Evolutionary conservation across 2,113 vertebrate genomes (phyloP), one percentile per base, ranked within the genome.

Genomic region (Oncorhynchus gorbuscha): DNA sequence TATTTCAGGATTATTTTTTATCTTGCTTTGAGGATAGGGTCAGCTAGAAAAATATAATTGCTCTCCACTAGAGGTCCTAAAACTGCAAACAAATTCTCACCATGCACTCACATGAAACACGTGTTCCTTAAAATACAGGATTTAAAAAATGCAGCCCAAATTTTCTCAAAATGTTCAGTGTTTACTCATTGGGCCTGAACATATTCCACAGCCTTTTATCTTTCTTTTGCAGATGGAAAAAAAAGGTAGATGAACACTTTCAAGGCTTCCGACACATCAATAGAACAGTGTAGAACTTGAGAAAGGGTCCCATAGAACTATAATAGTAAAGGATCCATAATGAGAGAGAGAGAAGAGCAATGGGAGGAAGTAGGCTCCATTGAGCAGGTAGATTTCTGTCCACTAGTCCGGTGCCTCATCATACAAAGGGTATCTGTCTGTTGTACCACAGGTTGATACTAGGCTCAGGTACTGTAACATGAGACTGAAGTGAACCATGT

Each of bases 401-500:
- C 16, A 18, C 30, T 4, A 9, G 6, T 77, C 26, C 22, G 39
- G 69, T 49, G 69, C 70, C 14, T 30, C 55, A 28, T 66, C 79
- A 74, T 67, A 93, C 93, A 94, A 93, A 92, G 90, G 87, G 75
- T 80, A 72, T 90, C 84, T 94, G 91, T 93, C 12, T 77, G 77
- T 76, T 32, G 80, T 20, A 75, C 79, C 75, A 83, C 92, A 94
- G 91, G 91, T 93, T 88, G 89, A 88, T 81, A 86, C 79, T 83
- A 84, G 74, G 82, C 89, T 81, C 93, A 94, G 93, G 93, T 93
- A 86, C 79, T 90, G 92, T 92, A 93, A 94, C 79, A 74, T 76
- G 91, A 94, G 85, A 86, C 90, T 84, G 74, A 65, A 35, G 51
- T 55, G 51, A 18, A 79, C 64, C 93, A 94, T 76, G 90, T 94